phyloP scores from a whole-genome alignment of 64 coral and sea anemone genomes.

The Pocillopora verrucosa region DNA sequence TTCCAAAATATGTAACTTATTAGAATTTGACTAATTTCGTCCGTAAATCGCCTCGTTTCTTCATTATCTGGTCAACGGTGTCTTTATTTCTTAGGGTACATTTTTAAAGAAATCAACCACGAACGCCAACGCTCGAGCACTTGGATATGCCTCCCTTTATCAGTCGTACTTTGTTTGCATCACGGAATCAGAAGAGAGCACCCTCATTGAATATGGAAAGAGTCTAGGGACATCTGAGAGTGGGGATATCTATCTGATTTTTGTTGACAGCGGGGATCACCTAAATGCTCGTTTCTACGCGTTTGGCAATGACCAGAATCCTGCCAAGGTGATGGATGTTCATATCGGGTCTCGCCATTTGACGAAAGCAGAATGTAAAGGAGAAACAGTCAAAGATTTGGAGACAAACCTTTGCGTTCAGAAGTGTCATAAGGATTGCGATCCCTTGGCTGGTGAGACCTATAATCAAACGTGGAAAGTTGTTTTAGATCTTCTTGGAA shows the following conservation, averaged over 20 bases:
- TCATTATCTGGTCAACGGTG: too few species aligned
- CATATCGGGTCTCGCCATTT: constrained; percentile 15
- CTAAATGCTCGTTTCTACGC: constrained; percentile 49
- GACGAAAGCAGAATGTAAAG: constrained; percentile 21
- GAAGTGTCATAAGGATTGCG: constrained; percentile 43
- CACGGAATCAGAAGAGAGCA: constrained; percentile 23
- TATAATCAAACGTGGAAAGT: too few species aligned
- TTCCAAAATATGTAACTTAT: too few species aligned
- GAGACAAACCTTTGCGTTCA: constrained; percentile 15
- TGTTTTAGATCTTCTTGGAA: too few species aligned
- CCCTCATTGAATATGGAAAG: constrained; percentile 56
- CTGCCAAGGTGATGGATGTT: neutral
- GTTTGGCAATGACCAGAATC: constrained; percentile 38
- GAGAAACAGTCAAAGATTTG: constrained; percentile 12
- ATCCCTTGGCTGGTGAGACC: constrained; percentile 24
- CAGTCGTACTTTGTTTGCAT: constrained; percentile 59
- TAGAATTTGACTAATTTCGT: too few species aligned
- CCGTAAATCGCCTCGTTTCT: too few species aligned
- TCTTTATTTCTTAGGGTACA: neutral
- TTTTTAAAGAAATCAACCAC: neutral
- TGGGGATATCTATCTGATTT: constrained; percentile 44
- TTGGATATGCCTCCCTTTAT: constrained; percentile 28
- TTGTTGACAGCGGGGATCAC: neutral
- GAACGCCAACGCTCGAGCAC: constrained; percentile 5
- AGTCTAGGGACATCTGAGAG: constrained; percentile 13